These are phyloP conservation scores for Portunus trituberculatus DNA, from an alignment of 1,140 invertebrate genomes.

Conservation along the genomic window DNA sequence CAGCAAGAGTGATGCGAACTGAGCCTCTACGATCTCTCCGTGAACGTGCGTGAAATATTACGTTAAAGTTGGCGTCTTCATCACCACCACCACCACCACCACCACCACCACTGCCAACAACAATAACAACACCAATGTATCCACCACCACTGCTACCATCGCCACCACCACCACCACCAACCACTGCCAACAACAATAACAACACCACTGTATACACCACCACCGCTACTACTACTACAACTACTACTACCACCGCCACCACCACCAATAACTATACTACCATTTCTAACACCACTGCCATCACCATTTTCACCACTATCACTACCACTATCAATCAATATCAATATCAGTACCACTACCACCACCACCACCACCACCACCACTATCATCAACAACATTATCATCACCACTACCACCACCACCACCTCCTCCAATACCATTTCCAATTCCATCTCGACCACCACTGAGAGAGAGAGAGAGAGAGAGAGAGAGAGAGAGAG, in stretches of 20 bases:
- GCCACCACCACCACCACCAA: no score
- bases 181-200: not conserved
- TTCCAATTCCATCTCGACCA: no score
- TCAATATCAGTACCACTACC: not conserved
- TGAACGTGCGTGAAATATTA: constrained; percentile 14
- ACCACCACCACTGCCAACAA: no score
- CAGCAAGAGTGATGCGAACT: constrained; percentile 6
- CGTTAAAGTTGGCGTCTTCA: constrained; percentile 8
- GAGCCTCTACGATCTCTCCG: not conserved
- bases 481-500: no score
- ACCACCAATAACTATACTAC: no score
- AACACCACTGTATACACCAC: not conserved
- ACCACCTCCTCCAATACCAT: no score
- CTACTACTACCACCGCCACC: not conserved
- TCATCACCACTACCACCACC: not conserved
- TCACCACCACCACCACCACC: not conserved
- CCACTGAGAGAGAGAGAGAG: no score
- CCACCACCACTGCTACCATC: not conserved
- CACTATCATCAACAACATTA: no score
- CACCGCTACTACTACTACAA: no score
- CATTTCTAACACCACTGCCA: not conserved
- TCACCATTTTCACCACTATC: no score
- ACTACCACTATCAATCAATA: no score
- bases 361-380: not conserved
- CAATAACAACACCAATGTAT: no score